Percentiles rank a stretch among this genome's conserved stretches.
Evolutionary conservation across 2,797 vertebrate species (phyloP).

Genomic region (Coregonus ussuriensis): DNA sequence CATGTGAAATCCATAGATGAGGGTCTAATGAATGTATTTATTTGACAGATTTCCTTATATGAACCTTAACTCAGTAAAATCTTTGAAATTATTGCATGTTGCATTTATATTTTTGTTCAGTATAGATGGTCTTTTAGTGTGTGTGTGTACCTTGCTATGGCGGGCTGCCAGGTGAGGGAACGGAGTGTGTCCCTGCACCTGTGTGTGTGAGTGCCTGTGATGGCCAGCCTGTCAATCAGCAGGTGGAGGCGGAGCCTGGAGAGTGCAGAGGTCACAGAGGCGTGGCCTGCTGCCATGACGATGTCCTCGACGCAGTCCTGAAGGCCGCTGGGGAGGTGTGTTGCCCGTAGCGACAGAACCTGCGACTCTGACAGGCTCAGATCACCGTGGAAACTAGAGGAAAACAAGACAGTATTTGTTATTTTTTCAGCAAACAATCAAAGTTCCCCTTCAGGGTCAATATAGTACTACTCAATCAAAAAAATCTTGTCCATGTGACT

Average conservation of each 20-base stretch:
- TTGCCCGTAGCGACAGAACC: constrained; percentile 73
- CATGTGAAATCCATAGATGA: too few species aligned
- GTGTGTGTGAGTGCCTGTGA: constrained; percentile 68
- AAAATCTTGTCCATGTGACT: too few species aligned
- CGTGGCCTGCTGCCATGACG: constrained; percentile 80
- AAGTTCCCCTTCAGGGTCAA: neutral
- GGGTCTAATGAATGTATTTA: too few species aligned
- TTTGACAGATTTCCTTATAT: too few species aligned
- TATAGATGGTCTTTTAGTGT: neutral
- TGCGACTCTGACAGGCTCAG: constrained; percentile 83
- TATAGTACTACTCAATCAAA: too few species aligned
- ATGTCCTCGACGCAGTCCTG: constrained; percentile 84
- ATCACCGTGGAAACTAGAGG: constrained; percentile 78
- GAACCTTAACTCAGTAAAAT: too few species aligned
- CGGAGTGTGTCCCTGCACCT: constrained; percentile 74
- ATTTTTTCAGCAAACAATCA: too few species aligned
- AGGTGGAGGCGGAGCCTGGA: constrained; percentile 86
- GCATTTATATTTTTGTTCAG: too few species aligned
- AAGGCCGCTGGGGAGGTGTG: constrained; percentile 75
- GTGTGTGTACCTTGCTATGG: constrained; percentile 81
- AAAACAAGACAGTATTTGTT: constrained; percentile 5
- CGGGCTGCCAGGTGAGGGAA: constrained; percentile 80
- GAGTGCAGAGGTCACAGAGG: constrained; percentile 83
- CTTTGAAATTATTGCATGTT: too few species aligned
- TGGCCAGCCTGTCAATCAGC: constrained; percentile 83